phyloP scores from a whole-genome alignment of 2,113 vertebrate species.

The Ageneiosus marmoratus region DNA sequence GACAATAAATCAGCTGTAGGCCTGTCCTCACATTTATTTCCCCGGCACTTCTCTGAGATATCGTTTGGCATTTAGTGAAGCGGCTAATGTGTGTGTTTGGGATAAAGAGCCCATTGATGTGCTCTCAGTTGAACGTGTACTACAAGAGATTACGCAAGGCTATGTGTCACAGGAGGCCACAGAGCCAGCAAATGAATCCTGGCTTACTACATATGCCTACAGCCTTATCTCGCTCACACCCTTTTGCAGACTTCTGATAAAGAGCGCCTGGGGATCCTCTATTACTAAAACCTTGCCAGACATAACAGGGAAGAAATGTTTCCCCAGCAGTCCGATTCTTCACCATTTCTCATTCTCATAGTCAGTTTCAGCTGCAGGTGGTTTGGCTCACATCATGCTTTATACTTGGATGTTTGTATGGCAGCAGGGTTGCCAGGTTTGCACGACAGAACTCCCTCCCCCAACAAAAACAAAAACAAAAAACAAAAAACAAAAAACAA shows the following conservation, averaged over 20 bases:
- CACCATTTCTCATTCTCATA: neutral
- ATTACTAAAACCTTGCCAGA: slow-evolving; percentile 61
- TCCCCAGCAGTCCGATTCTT: slow-evolving; percentile 18
- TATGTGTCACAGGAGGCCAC: slow-evolving; percentile 63
- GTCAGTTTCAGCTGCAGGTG: slow-evolving; percentile 17
- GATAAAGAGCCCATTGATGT: slow-evolving; percentile 71
- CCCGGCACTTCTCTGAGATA: slow-evolving; percentile 32
- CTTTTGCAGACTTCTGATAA: slow-evolving; percentile 72
- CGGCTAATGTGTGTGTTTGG: slow-evolving; percentile 66
- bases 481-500: neutral
- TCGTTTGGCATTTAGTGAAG: slow-evolving; percentile 52
- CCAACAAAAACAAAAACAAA: too few species aligned
- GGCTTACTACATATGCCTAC: slow-evolving; percentile 47
- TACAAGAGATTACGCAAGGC: slow-evolving; percentile 75
- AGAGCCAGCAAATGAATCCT: slow-evolving; percentile 55
- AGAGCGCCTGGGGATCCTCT: slow-evolving; percentile 66
- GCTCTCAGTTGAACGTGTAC: slow-evolving; percentile 67
- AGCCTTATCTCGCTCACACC: slow-evolving; percentile 68
- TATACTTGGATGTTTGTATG: neutral
- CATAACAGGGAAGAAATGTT: slow-evolving; percentile 31
- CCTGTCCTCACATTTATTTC: slow-evolving; percentile 20
- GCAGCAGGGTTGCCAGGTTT: neutral
- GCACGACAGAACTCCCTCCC: neutral
- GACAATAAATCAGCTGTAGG: slow-evolving; percentile 32
- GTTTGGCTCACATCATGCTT: neutral